Conservation (phyloP, 30 jellyfish, hydroid and myxozoan species). For the Aurelia coerulea region DNA sequence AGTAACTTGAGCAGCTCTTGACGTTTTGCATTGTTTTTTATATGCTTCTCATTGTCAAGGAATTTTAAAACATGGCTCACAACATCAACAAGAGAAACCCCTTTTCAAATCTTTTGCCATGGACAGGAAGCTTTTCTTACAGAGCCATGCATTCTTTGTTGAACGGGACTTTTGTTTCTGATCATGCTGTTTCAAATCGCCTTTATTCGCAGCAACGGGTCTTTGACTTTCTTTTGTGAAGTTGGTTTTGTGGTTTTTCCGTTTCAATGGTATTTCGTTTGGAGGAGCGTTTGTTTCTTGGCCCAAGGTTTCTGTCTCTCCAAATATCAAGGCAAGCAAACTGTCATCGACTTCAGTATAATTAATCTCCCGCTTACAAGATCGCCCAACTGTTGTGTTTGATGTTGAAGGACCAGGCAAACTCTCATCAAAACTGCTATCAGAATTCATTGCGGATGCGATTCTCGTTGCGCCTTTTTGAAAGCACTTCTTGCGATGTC, state of each 20-base stretch:
- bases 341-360: constrained; percentile 39
- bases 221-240: no score
- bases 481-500: no score
- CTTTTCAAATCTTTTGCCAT: constrained; percentile 18
- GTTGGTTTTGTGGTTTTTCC: no score
- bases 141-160: constrained; percentile 27
- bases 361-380: constrained; percentile 26
- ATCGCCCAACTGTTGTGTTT: background rate
- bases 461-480: no score
- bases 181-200: constrained; percentile 30
- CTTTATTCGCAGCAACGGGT: no score
- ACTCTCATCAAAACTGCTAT: background rate
- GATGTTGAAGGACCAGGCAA: constrained; percentile 44
- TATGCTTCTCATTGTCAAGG: constrained; percentile 45
- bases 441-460: constrained; percentile 15
- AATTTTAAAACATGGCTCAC: constrained; percentile 25
- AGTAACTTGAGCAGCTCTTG: constrained; percentile 28
- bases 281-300: no score
- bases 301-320: no score
- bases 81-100: constrained; percentile 33
- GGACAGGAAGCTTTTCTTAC: constrained; percentile 42
- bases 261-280: no score
- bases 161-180: constrained; percentile 22
- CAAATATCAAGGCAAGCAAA: no score
- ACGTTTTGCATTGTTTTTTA: constrained; percentile 36